Conservation (phyloP, 1,140 invertebrate genomes). For the Drosophila lacertosa region DNA sequence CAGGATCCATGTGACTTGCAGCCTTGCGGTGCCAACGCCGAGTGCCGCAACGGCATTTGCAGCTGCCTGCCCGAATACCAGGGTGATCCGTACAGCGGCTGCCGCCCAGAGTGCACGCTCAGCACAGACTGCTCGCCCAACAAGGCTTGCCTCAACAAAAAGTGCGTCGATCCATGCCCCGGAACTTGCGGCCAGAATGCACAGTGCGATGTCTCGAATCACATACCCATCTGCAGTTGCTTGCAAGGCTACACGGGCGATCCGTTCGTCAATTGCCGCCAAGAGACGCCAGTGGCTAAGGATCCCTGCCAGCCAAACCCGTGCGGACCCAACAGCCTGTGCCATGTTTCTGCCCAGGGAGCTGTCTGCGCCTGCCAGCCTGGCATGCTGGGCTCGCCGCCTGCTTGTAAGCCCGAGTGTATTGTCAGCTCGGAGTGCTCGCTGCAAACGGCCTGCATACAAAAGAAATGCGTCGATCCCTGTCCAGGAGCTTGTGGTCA, state of each 20-base stretch:
- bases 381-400: slow-evolving; percentile 90
- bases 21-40: slow-evolving; percentile 92
- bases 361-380: slow-evolving; percentile 90
- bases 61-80: slow-evolving; percentile 87
- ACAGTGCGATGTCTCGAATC: slow-evolving; percentile 91
- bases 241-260: slow-evolving; percentile 89
- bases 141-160: slow-evolving; percentile 90
- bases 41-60: slow-evolving; percentile 88
- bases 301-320: slow-evolving; percentile 90
- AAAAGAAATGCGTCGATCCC: slow-evolving; percentile 89
- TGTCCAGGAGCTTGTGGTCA: slow-evolving; percentile 89
- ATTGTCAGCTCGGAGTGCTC: slow-evolving; percentile 88
- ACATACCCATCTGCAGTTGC: slow-evolving; percentile 91
- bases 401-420: slow-evolving; percentile 88
- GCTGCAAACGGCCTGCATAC: slow-evolving; percentile 88
- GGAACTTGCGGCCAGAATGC: slow-evolving; percentile 90
- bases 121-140: slow-evolving; percentile 91
- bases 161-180: slow-evolving; percentile 91
- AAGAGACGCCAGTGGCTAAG: slow-evolving; percentile 58
- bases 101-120: slow-evolving; percentile 92
- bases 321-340: slow-evolving; percentile 91
- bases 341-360: slow-evolving; percentile 89
- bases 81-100: slow-evolving; percentile 88
- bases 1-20: slow-evolving; percentile 88
- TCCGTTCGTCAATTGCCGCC: slow-evolving; percentile 87